These are phyloP conservation scores for Malachius bipustulatus DNA, from an alignment of 2,888 invertebrate species.

Conservation along the genomic window DNA sequence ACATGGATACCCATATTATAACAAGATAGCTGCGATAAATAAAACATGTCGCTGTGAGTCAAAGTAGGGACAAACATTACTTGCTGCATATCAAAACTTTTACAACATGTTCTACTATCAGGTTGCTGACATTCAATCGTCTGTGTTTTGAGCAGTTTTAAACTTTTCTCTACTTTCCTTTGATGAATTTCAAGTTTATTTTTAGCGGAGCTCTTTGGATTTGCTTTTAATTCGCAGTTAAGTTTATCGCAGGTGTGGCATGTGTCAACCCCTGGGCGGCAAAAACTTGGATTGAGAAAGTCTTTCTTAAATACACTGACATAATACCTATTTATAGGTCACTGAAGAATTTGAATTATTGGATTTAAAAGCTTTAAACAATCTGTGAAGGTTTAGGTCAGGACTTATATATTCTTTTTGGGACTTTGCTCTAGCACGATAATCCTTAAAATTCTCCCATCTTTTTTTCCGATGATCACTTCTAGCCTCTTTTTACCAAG, in stretches of 20 bases:
- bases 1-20: slow-evolving; percentile 12
- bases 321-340: neutral
- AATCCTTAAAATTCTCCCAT: no score
- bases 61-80: slow-evolving; percentile 5
- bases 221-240: neutral
- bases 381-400: no score
- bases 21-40: slow-evolving; percentile 11
- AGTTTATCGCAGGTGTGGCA: neutral
- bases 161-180: slow-evolving; percentile 1
- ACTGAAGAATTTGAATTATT: neutral
- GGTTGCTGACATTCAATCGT: slow-evolving; percentile 1
- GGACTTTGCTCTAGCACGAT: no score
- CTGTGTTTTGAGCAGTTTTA: neutral
- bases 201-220: slow-evolving; percentile 1
- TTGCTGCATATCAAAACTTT: neutral
- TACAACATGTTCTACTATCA: neutral
- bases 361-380: neutral
- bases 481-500: no score
- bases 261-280: neutral
- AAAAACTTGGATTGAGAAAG: neutral
- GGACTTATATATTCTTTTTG: no score
- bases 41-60: slow-evolving; percentile 10
- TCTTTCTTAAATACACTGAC: slow-evolving; percentile 2
- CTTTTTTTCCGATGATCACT: no score
- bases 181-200: neutral